Conservation (phyloP, 2,888 invertebrate species). For the Elegia similella region DNA sequence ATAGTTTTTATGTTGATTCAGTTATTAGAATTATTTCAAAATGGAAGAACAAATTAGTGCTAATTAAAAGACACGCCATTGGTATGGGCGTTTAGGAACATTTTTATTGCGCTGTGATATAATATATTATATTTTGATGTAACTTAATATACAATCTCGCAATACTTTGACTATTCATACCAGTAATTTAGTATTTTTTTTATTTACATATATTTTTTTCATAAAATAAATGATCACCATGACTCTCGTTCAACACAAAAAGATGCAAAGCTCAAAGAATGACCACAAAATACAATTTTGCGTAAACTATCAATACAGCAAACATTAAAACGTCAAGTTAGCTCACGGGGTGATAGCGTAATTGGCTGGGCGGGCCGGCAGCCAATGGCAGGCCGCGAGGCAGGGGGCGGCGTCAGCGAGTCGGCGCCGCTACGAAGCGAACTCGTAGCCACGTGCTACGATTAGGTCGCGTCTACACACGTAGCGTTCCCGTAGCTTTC, state of each 20-base stretch:
- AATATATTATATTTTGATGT: too few species aligned
- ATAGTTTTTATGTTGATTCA: too few species aligned
- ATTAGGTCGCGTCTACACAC: neutral
- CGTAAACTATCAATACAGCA: conserved; percentile 49
- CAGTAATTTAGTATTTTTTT: too few species aligned
- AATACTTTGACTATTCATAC: too few species aligned
- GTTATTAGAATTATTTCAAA: too few species aligned
- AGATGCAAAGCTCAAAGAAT: neutral
- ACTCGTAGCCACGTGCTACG: conserved; percentile 41
- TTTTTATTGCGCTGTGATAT: too few species aligned
- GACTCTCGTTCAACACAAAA: neutral
- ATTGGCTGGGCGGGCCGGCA: conserved; percentile 67
- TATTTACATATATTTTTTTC: too few species aligned
- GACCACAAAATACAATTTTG: neutral
- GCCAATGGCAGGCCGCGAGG: conserved; percentile 58
- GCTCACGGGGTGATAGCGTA: conserved; percentile 57
- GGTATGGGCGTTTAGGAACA: too few species aligned
- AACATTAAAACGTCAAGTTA: conserved; percentile 79
- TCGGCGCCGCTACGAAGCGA: conserved; percentile 73
- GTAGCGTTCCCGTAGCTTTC: conserved; percentile 16
- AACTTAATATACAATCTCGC: too few species aligned
- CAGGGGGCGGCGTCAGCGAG: conserved; percentile 59
- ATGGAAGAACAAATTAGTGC: too few species aligned
- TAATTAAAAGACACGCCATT: too few species aligned
- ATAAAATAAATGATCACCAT: too few species aligned